Evolutionary conservation across 2,797 vertebrate species (phyloP).

Genomic region (Labeo calbasu): DNA sequence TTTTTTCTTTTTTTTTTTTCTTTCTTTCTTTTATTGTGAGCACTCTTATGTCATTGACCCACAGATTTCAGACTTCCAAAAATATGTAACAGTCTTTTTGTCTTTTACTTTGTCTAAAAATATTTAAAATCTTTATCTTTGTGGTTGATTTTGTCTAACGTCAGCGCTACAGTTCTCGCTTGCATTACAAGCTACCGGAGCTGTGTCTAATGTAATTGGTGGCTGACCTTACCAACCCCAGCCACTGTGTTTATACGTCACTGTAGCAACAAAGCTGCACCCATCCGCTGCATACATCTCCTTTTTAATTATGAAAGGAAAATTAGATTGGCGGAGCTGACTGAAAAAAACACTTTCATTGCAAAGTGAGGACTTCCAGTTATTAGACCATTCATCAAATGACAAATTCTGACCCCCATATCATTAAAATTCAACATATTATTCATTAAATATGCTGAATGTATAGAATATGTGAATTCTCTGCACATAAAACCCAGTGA

Average conservation of each 20-base stretch:
- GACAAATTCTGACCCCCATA: background rate
- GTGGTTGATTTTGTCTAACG: background rate
- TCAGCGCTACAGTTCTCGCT: conserved; percentile 1
- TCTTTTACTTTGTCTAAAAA: background rate
- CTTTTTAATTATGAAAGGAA: conserved; percentile 50
- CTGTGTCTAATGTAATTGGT: conserved; percentile 38
- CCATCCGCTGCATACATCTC: conserved; percentile 45
- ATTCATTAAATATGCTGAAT: conserved; percentile 21
- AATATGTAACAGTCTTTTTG: background rate
- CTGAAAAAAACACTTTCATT: conserved; percentile 20
- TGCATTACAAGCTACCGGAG: background rate
- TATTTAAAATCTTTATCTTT: conserved; percentile 1
- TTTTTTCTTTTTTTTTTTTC: no score
- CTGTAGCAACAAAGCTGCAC: conserved; percentile 46
- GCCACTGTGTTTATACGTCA: conserved; percentile 29
- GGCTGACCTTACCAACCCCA: conserved; percentile 25
- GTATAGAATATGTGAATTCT: background rate
- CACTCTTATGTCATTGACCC: background rate
- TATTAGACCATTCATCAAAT: conserved; percentile 36
- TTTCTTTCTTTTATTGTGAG: background rate
- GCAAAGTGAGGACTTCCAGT: conserved; percentile 19
- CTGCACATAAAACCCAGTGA: background rate
- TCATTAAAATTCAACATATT: conserved; percentile 29
- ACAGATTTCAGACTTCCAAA: background rate
- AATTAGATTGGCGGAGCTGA: conserved; percentile 38